Percentiles rank a stretch among this genome's conserved stretches.
phyloP scores from a whole-genome alignment of 1,140 invertebrate species.

The Drosophila albomicans region DNA sequence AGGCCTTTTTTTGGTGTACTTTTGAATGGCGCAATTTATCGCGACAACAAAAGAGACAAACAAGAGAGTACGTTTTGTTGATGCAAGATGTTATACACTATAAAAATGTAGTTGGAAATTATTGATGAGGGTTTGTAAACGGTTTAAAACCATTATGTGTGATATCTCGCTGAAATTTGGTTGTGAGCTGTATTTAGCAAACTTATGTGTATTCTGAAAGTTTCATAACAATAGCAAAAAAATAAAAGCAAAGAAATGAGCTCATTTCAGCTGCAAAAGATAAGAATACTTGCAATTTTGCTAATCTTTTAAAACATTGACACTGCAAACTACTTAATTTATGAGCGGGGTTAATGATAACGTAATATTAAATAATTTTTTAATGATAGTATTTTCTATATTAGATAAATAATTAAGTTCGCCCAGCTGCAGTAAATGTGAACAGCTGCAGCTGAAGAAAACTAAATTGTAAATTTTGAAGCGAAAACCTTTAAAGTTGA shows the following conservation, averaged over 20 bases:
- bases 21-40: conserved; percentile 52
- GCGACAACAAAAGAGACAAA: conserved; percentile 29
- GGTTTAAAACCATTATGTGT: too few relatives aligned
- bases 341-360: background rate
- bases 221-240: background rate
- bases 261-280: too few relatives aligned
- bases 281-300: background rate
- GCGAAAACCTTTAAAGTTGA: background rate
- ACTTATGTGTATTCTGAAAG: too few relatives aligned
- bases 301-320: background rate
- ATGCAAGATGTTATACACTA: background rate
- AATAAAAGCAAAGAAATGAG: background rate
- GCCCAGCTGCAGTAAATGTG: background rate
- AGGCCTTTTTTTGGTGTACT: conserved; percentile 19
- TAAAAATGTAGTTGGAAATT: too few relatives aligned
- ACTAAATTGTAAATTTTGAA: background rate
- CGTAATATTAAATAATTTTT: background rate
- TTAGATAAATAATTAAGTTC: too few relatives aligned
- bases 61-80: background rate
- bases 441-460: background rate
- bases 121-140: too few relatives aligned
- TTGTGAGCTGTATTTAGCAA: too few relatives aligned
- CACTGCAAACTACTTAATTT: background rate
- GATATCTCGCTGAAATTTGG: too few relatives aligned
- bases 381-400: background rate